Percentiles rank a stretch among this genome's conserved stretches.
Evolutionary conservation across 2,797 vertebrate species (phyloP).

Genomic region (Chelonia mydas): DNA sequence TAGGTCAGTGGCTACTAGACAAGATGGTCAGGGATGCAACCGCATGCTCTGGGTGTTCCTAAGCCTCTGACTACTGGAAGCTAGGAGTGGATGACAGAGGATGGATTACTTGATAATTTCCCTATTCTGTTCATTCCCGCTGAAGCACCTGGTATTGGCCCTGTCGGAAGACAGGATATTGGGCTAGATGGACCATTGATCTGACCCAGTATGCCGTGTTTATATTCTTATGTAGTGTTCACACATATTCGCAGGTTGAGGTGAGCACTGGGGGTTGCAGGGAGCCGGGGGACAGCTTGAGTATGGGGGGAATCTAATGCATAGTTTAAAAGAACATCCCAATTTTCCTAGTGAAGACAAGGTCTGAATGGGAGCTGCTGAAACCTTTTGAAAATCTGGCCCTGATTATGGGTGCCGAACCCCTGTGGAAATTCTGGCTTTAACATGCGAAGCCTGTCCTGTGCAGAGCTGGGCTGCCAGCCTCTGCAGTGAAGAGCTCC

Average conservation of each 20-base stretch:
- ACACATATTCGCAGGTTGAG: not conserved
- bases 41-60: too few relatives aligned
- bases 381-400: not conserved
- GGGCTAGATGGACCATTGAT: not conserved
- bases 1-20: too few relatives aligned
- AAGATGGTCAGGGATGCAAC: too few relatives aligned
- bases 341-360: not conserved
- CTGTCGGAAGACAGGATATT: not conserved
- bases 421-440: not conserved
- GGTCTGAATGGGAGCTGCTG: not conserved
- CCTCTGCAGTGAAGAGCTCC: not conserved
- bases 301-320: not conserved
- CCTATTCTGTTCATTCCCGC: too few relatives aligned
- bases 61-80: too few relatives aligned
- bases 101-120: too few relatives aligned
- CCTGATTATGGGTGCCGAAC: not conserved
- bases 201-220: not conserved
- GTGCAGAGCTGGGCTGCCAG: rapidly evolving
- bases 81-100: too few relatives aligned
- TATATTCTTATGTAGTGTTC: not conserved
- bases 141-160: too few relatives aligned
- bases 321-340: not conserved
- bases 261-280: not conserved
- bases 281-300: not conserved
- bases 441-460: not conserved